Percentiles rank a stretch among this genome's conserved stretches.
phyloP scores from a whole-genome alignment of 2,888 invertebrate species.

The Alsophila aescularia region DNA sequence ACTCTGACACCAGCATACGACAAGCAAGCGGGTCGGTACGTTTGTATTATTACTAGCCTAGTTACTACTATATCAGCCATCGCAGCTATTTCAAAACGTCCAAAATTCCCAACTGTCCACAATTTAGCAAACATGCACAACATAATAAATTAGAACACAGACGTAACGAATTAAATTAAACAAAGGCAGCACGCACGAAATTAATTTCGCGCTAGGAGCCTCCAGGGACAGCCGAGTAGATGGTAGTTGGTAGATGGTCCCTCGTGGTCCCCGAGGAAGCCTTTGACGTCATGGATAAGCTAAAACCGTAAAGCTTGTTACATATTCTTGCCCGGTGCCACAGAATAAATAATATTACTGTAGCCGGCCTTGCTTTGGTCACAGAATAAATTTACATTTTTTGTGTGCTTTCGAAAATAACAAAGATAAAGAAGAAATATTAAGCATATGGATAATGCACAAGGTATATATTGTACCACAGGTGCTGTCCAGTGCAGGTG shows the following conservation, averaged over 20 bases:
- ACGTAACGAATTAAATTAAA: constrained; percentile 18
- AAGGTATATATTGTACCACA: too few species aligned
- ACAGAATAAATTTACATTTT: too few species aligned
- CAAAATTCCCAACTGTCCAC: constrained; percentile 3
- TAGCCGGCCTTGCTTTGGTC: too few species aligned
- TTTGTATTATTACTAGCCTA: too few species aligned
- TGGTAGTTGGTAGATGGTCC: constrained; percentile 7
- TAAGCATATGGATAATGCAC: too few species aligned
- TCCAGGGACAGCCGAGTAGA: constrained; percentile 5
- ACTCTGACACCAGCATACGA: too few species aligned
- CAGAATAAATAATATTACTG: too few species aligned
- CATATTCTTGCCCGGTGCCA: constrained; percentile 1
- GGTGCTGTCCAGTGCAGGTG: too few species aligned
- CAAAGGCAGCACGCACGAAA: constrained; percentile 18
- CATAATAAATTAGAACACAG: constrained; percentile 16
- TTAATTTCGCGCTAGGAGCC: constrained; percentile 21
- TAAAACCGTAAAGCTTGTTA: background rate
- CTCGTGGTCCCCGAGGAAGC: constrained; percentile 2
- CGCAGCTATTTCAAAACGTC: background rate
- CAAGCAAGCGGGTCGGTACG: too few species aligned
- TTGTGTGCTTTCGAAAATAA: too few species aligned
- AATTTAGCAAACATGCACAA: constrained; percentile 9
- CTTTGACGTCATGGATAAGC: constrained; percentile 15
- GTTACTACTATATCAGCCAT: background rate
- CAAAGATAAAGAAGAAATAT: too few species aligned